Evolutionary conservation across 2,888 invertebrate species (phyloP).

Genomic region (Eugnorisma glareosa): DNA sequence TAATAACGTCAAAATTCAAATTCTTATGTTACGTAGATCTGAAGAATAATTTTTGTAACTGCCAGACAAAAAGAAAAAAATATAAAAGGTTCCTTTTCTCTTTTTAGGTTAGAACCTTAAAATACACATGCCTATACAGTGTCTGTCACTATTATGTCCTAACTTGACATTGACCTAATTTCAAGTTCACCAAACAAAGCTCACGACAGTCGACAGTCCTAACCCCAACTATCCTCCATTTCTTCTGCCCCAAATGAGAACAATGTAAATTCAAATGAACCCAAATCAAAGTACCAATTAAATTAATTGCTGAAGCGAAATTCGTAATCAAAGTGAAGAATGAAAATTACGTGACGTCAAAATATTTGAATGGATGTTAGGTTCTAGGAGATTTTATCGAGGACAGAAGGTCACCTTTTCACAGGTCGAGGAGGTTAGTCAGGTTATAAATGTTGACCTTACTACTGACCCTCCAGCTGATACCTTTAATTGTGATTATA

Average conservation of each 20-base stretch:
- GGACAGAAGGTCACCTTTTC: constrained; percentile 60
- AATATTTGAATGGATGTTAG: constrained; percentile 54
- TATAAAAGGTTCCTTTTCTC: not conserved
- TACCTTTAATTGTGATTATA: constrained; percentile 26
- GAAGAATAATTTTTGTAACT: not conserved
- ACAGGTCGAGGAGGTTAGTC: constrained; percentile 43
- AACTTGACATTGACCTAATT: not conserved
- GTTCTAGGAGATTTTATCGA: constrained; percentile 38
- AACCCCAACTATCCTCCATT: constrained; percentile 1
- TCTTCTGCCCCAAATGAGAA: constrained; percentile 21
- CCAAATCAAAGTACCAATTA: constrained; percentile 55
- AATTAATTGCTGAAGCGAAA: constrained; percentile 44
- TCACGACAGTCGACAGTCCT: not conserved
- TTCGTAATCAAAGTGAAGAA: constrained; percentile 63
- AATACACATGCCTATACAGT: not conserved
- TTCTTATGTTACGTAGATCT: not conserved
- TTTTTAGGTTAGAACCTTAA: not conserved
- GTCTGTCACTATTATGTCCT: not conserved
- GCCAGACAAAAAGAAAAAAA: not conserved
- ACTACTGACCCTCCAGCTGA: constrained; percentile 11
- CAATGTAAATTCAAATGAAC: constrained; percentile 46
- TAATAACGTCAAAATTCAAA: not conserved
- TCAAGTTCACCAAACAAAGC: constrained; percentile 4
- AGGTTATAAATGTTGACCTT: constrained; percentile 36
- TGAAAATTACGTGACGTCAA: constrained; percentile 35